Percentiles rank a stretch among this genome's conserved stretches.
Evolutionary conservation across 2,113 vertebrate genomes (phyloP).

Genomic region (Sterna hirundo): DNA sequence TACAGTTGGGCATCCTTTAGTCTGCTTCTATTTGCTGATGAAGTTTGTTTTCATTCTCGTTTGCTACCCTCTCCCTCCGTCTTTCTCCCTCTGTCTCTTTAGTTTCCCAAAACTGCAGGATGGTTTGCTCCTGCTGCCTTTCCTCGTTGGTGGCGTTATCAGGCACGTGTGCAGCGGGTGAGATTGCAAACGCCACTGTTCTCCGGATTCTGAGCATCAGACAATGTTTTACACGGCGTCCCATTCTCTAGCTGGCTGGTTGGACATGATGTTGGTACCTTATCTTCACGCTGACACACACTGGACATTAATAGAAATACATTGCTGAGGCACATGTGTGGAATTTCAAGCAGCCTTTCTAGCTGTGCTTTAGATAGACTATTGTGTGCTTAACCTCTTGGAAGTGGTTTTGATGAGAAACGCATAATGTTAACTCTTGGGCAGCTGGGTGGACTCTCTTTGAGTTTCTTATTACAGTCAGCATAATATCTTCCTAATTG

Average conservation of each 20-base stretch:
- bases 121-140: neutral
- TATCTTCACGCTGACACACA: conserved; percentile 88
- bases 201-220: conserved; percentile 78
- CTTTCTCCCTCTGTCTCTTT: neutral
- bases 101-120: neutral
- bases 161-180: neutral
- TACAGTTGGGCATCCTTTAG: neutral
- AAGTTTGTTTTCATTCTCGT: neutral
- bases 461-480: neutral
- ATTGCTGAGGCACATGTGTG: conserved; percentile 74
- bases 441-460: neutral
- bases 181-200: conserved; percentile 64
- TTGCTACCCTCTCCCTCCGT: neutral
- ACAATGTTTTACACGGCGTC: conserved; percentile 82
- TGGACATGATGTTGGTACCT: conserved; percentile 83
- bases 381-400: conserved; percentile 79
- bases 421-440: conserved; percentile 55
- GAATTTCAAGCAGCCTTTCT: conserved; percentile 82
- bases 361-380: conserved; percentile 75
- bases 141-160: neutral
- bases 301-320: conserved; percentile 90
- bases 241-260: conserved; percentile 77
- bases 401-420: conserved; percentile 75
- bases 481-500: conserved; percentile 26
- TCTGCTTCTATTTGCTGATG: neutral